Conservation (phyloP, 2,113 vertebrate species). For the Prionailurus bengalensis region DNA sequence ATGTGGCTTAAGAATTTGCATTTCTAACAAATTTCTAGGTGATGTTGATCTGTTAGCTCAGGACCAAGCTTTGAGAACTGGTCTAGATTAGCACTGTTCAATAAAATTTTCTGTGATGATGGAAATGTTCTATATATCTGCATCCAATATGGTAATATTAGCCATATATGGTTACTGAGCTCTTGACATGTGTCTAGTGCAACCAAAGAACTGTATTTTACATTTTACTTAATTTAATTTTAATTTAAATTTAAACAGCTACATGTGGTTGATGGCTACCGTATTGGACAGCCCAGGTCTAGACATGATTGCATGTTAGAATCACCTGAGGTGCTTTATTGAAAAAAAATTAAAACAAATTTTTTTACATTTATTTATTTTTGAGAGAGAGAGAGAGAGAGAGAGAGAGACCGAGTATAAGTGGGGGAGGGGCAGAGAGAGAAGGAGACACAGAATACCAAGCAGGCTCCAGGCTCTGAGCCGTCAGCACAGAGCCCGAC, state of each 20-base stretch:
- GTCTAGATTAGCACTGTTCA: neutral
- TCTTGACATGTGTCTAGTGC: neutral
- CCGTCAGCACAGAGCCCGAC: no score
- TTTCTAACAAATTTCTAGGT: neutral
- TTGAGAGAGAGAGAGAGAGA: no score
- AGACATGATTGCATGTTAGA: neutral
- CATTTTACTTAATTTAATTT: conserved; percentile 14
- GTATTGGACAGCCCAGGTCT: neutral
- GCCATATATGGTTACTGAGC: neutral
- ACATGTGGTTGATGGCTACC: neutral
- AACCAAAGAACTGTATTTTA: neutral
- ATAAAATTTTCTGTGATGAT: neutral
- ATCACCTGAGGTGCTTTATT: neutral
- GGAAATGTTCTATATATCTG: neutral
- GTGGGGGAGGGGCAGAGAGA: no score
- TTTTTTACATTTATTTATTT: no score
- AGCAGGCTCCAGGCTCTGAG: no score
- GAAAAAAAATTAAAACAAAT: no score
- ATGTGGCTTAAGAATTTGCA: neutral
- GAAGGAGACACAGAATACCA: no score
- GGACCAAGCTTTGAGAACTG: neutral
- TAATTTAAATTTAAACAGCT: neutral
- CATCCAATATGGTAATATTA: neutral
- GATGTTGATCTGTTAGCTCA: neutral
- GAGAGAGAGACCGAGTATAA: no score